Evolutionary conservation across 2,888 invertebrate genomes (phyloP).

Genomic region (Vannuccia rotundouncinata): DNA sequence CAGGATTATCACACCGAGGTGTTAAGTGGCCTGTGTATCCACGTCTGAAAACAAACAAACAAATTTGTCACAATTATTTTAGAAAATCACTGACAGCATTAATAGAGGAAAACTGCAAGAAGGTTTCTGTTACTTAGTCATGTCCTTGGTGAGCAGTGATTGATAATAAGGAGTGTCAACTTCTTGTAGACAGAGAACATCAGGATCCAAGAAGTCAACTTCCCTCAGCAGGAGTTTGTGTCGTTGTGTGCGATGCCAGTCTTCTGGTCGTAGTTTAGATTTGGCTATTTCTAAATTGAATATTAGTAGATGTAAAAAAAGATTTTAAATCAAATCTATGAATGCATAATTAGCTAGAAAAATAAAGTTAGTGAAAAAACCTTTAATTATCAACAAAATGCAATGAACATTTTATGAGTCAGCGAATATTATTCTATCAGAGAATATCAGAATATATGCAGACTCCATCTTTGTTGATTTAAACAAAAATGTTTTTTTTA

Average conservation of each 20-base stretch:
- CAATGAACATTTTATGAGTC: too few relatives aligned
- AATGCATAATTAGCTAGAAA: too few relatives aligned
- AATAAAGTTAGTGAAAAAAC: too few relatives aligned
- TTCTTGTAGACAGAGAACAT: slow-evolving; percentile 17
- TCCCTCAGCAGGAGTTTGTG: background rate
- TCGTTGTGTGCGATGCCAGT: background rate
- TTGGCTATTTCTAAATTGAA: background rate
- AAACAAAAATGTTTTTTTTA: too few relatives aligned
- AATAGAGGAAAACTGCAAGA: background rate
- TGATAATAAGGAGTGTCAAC: background rate
- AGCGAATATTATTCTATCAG: too few relatives aligned
- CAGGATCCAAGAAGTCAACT: background rate
- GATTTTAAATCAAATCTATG: too few relatives aligned
- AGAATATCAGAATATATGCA: too few relatives aligned
- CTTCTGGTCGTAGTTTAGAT: background rate
- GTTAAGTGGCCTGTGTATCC: background rate
- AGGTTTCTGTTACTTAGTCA: background rate
- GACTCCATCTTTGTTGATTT: too few relatives aligned
- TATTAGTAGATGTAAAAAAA: too few relatives aligned
- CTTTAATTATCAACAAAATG: too few relatives aligned
- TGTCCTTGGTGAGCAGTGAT: background rate
- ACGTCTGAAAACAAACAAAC: background rate
- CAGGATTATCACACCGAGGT: background rate
- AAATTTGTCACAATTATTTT: background rate
- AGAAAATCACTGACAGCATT: background rate